Percentiles rank a stretch among this genome's conserved stretches.
Evolutionary conservation across 2,797 vertebrate genomes (phyloP).

Genomic region (Echeneis naucrates): DNA sequence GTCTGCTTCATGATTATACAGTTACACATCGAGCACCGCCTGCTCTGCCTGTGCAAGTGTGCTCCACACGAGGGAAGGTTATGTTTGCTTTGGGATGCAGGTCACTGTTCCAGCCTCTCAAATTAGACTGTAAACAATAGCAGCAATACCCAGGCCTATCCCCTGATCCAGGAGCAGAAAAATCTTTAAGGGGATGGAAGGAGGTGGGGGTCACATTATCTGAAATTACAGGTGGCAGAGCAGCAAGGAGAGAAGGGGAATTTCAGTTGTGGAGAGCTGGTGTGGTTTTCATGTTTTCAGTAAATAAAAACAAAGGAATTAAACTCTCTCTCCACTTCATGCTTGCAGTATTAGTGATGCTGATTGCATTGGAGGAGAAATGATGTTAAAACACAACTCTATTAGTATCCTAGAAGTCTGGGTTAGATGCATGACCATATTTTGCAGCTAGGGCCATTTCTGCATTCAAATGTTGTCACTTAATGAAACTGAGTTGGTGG

Average conservation of each 20-base stretch:
- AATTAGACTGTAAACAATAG: slow-evolving; percentile 61
- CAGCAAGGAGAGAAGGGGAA: slow-evolving; percentile 3
- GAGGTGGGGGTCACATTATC: slow-evolving; percentile 8
- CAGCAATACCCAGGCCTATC: slow-evolving; percentile 19
- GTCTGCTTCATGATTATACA: slow-evolving; percentile 41
- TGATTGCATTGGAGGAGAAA: neutral
- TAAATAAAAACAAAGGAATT: neutral
- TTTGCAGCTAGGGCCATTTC: neutral
- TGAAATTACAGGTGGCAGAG: slow-evolving; percentile 42
- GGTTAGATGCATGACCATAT: neutral
- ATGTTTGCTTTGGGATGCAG: slow-evolving; percentile 59
- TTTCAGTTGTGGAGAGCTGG: slow-evolving; percentile 13
- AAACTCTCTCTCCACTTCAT: neutral
- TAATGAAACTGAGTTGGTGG: neutral
- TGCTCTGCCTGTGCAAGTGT: slow-evolving; percentile 33
- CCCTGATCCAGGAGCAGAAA: slow-evolving; percentile 34
- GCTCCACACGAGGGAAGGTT: slow-evolving; percentile 21
- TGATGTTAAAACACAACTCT: neutral
- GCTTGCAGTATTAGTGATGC: neutral
- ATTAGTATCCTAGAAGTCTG: neutral
- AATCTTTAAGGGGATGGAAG: neutral
- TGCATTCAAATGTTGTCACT: neutral
- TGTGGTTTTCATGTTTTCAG: slow-evolving; percentile 20
- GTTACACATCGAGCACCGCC: slow-evolving; percentile 31
- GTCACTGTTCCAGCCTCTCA: slow-evolving; percentile 45